Base-by-base conservation (phyloP, 2,113 vertebrate species). In the Urocolius indicus region DNA sequence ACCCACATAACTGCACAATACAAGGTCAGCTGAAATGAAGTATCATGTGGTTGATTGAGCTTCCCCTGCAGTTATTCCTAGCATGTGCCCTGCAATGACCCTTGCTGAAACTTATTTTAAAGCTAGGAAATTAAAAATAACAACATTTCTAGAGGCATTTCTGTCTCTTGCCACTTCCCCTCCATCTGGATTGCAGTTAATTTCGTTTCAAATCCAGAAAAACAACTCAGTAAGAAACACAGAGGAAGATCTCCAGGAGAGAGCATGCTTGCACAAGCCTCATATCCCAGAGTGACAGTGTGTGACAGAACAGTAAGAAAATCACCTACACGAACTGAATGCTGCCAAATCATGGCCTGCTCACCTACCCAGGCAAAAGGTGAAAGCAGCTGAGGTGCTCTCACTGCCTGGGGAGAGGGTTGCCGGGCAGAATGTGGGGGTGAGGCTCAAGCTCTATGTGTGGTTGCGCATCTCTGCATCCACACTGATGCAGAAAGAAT, bases 181-280 rank as follows among this genome's bases (percentile, higher is more conserved):
- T 58, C 86, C 30, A 48, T 17, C 6, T 12, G 16, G 34, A 26
- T 30, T 52, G 36, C 20, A 14, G 32, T 65, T 72, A 61, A 57
- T 88, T 90, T 86, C 2, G 55, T 49, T 82, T 73, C n/a, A 73
- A 51, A 85, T 58, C 26, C 41, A 73, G 72, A 88, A 65, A 90
- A 90, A 54, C 13, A 45, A 19, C 18, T 5, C 24, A 34, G 20
- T 36, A 34, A 72, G 66, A 85, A 92, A 63, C 62, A 76, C 41
- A 59, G 36, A 41, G 36, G 10, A 72, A 55, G 38, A 57, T 48
- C 32, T 76, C 52, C 36, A 61, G 58, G 48, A 74, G 32, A 48
- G 30, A 75, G 15, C 65, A 43, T 17, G 1, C 51, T 41, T 89
- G n/a, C 27, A 15, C 21, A 55, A 88, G 18, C 11, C 22, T 8